phyloP scores from a whole-genome alignment of 2,797 vertebrate species.

The Uromys caudimaculatus region DNA sequence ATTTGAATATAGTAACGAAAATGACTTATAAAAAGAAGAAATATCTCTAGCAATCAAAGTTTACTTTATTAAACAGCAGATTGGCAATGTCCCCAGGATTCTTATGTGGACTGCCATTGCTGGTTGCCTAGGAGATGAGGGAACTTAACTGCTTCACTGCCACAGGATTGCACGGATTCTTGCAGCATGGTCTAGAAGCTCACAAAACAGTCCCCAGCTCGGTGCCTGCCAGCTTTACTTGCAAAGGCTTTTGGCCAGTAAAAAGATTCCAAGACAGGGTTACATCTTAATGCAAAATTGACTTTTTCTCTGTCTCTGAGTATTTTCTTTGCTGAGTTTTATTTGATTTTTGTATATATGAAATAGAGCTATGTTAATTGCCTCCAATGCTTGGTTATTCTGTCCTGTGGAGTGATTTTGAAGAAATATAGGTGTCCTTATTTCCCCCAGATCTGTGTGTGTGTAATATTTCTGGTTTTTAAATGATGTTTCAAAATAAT shows the following conservation, averaged over 20 bases:
- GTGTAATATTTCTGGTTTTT: neutral
- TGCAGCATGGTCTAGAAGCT: neutral
- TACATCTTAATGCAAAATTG: neutral
- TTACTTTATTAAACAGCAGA: constrained; percentile 68
- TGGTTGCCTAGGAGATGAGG: constrained; percentile 68
- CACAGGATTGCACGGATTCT: neutral
- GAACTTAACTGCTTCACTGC: constrained; percentile 67
- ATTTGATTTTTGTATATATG: neutral
- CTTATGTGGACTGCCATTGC: neutral
- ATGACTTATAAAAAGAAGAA: neutral
- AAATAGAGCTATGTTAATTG: neutral
- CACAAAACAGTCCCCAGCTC: neutral
- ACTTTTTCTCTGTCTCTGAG: neutral
- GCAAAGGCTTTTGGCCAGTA: constrained; percentile 12
- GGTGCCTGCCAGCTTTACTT: neutral
- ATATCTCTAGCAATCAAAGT: constrained; percentile 50
- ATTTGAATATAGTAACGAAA: constrained; percentile 33
- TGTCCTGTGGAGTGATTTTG: constrained; percentile 56
- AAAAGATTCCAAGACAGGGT: neutral
- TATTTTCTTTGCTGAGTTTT: neutral
- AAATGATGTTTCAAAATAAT: neutral
- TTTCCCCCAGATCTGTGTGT: neutral
- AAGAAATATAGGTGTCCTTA: constrained; percentile 26
- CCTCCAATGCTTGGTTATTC: neutral
- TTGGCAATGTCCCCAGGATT: constrained; percentile 33